Base-by-base conservation (phyloP, 1,140 invertebrate genomes). In the Holcopasites calliopsidis region DNA sequence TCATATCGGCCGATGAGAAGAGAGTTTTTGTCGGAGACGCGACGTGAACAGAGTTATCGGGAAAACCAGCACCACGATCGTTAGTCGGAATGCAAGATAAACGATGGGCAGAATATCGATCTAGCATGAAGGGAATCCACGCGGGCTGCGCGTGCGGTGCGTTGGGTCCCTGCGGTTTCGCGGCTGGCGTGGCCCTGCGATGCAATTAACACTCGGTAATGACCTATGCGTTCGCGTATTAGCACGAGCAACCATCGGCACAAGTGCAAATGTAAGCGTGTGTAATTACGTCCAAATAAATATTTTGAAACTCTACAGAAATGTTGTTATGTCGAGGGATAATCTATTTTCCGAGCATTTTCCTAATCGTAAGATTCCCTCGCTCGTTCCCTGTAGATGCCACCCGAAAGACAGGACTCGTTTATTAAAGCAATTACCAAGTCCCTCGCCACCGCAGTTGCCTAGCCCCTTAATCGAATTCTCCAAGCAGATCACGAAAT, bases 221-320 rank as follows among this genome's bases (percentile, higher is more conserved):
- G 55, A 79, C 31, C 44, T 54, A 49, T 55, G 42, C 81, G 71
- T 61, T 35, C 64, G 54, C 61, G 16, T 18, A 47, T 49, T 70
- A 74, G 26, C 64, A 55, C 61, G 11, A 57, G 50, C 71, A 78
- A 75, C 77, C 50, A 52, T 31, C 44, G 21, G 31, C 70, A 71
- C 65, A n/a, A 47, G 11, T 35, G 55, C 64, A 72, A 72, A 42
- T 75, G 47, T 70, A 75, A 61, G 40, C 42, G 61, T 54, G 79
- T 83, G 50, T 83, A 83, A 66, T 79, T 77, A 68, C 54, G 42
- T 38, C 16, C 49, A 62, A 83, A 82, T 82, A 83, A 83, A 83
- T 83, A 83, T 83, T 83, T 83, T 82, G 40, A 79, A 75, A 52
- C 47, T 42, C 78, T 60, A 35, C 16, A 6, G 6, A 26, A 65